A percentile compares a stretch with the other conserved stretches of the same genome.
Evolutionary conservation across 2,113 vertebrate genomes (phyloP).

Genomic region (Cochlearius cochlearius): DNA sequence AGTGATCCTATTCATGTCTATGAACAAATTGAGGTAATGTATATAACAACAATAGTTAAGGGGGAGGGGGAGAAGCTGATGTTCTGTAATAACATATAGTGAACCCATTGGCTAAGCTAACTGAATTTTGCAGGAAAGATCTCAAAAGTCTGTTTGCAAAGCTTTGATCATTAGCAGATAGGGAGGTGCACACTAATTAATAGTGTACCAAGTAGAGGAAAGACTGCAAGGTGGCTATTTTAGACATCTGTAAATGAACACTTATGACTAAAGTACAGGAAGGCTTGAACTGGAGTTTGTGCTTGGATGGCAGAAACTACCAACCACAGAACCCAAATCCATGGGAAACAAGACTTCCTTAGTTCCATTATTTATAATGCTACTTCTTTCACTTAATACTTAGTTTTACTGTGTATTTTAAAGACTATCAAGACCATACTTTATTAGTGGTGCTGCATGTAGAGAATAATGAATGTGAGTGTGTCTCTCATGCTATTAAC

Average conservation of each 20-base stretch:
- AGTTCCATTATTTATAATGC: neutral
- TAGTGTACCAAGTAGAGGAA: neutral
- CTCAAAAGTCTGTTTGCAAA: neutral
- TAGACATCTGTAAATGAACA: neutral
- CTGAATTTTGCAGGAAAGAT: neutral
- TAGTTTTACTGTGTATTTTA: no score
- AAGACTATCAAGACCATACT: neutral
- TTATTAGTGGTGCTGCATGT: neutral
- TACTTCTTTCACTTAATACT: neutral
- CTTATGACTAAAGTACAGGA: neutral
- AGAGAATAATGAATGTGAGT: neutral
- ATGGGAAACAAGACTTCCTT: neutral
- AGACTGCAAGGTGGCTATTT: neutral
- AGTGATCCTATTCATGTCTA: constrained; percentile 90
- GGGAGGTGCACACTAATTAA: neutral
- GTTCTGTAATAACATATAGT: neutral
- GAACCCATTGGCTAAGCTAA: neutral
- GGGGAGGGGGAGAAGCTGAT: neutral
- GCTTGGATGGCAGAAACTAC: neutral
- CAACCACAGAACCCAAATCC: neutral
- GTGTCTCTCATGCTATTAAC: neutral
- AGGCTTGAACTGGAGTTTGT: neutral
- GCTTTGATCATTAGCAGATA: neutral
- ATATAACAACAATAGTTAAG: neutral
- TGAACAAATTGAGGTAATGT: constrained; percentile 93